Percentiles rank a stretch among this genome's conserved stretches.
phyloP scores from a whole-genome alignment of 2,888 invertebrate genomes.

The Ischnus inquisitorius region DNA sequence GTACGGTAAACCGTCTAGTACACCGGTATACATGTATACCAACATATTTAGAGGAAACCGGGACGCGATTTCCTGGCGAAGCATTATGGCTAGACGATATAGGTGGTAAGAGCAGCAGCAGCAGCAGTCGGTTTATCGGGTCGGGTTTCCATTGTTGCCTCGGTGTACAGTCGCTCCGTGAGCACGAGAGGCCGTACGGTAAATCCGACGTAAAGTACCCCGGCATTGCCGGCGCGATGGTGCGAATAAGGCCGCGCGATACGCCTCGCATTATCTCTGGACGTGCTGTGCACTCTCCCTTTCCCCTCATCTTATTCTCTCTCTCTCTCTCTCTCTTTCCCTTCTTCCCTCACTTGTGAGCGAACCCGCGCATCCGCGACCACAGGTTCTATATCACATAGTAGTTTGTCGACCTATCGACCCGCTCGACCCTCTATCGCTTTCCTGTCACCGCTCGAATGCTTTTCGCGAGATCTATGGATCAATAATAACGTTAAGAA shows the following conservation, averaged over 20 bases:
- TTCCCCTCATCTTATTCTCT: slow-evolving; percentile 44
- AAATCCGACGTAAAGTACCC: slow-evolving; percentile 69
- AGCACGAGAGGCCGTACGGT: slow-evolving; percentile 59
- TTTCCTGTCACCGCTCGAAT: slow-evolving; percentile 69
- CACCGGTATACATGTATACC: slow-evolving; percentile 33
- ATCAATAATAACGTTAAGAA: slow-evolving; percentile 11
- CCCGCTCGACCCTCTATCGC: slow-evolving; percentile 63
- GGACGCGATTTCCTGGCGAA: slow-evolving; percentile 65
- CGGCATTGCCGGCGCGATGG: slow-evolving; percentile 62
- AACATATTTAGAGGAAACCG: slow-evolving; percentile 61
- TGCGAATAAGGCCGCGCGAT: slow-evolving; percentile 74
- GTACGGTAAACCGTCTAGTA: slow-evolving; percentile 45
- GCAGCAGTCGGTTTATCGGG: slow-evolving; percentile 68
- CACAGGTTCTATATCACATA: slow-evolving; percentile 50
- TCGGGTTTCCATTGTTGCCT: slow-evolving; percentile 69
- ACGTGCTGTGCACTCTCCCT: slow-evolving; percentile 57
- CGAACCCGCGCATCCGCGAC: slow-evolving; percentile 54
- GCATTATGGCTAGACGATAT: slow-evolving; percentile 58
- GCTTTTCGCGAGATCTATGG: slow-evolving; percentile 67
- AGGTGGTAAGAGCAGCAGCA: slow-evolving; percentile 45
- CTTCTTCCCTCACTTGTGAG: slow-evolving; percentile 48
- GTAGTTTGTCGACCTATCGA: slow-evolving; percentile 69
- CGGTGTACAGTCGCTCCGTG: slow-evolving; percentile 51
- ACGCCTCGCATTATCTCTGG: slow-evolving; percentile 67
- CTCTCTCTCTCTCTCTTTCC: slow-evolving; percentile 17